Conservation (phyloP, 2,888 invertebrate genomes). For the Drosophila prostipennis region DNA sequence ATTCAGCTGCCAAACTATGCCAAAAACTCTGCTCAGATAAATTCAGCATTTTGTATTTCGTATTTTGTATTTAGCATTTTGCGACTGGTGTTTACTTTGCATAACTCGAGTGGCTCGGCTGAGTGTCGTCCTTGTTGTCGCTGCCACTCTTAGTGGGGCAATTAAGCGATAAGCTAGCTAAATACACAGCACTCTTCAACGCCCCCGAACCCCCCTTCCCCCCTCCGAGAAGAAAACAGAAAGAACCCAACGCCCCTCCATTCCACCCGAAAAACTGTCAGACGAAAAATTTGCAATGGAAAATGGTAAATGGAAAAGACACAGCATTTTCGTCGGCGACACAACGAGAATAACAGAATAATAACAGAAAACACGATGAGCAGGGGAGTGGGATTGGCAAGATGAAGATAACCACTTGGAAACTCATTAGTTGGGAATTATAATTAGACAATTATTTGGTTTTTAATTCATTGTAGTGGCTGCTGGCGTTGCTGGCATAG, state of each 20-base stretch:
- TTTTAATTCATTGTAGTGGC: constrained; percentile 48
- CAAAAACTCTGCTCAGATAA: constrained; percentile 30
- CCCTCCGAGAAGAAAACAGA: background rate
- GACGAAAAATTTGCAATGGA: constrained; percentile 50
- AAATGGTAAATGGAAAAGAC: constrained; percentile 41
- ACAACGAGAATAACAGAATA: constrained; percentile 17
- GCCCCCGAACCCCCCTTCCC: background rate
- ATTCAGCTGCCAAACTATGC: background rate
- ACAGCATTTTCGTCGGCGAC: constrained; percentile 46
- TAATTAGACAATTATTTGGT: constrained; percentile 74
- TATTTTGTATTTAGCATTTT: constrained; percentile 2
- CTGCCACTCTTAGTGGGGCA: constrained; percentile 58
- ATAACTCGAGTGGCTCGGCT: constrained; percentile 39
- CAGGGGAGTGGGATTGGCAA: background rate
- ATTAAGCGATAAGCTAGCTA: constrained; percentile 75
- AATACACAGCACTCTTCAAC: constrained; percentile 50
- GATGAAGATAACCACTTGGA: constrained; percentile 73
- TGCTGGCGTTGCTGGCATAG: background rate
- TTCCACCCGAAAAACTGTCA: constrained; percentile 8
- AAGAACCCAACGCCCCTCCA: background rate
- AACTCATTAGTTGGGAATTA: constrained; percentile 73
- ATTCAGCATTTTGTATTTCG: constrained; percentile 18
- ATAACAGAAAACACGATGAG: background rate
- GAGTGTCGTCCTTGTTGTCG: constrained; percentile 30
- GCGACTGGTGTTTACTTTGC: constrained; percentile 44